These are phyloP conservation scores for Osmerus eperlanus DNA, from an alignment of 2,113 vertebrate genomes.

Conservation along the genomic window DNA sequence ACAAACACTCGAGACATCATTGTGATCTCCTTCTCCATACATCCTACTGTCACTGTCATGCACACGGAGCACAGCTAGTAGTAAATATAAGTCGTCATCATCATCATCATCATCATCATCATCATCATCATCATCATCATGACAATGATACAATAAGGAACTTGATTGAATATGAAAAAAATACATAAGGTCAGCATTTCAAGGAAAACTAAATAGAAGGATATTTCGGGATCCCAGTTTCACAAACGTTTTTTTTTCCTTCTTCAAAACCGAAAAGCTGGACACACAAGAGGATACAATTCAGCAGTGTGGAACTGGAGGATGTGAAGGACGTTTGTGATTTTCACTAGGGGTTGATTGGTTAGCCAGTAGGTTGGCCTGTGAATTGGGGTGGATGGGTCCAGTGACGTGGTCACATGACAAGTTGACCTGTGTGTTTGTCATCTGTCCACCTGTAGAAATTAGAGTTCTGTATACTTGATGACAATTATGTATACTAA, in stretches of 20 bases:
- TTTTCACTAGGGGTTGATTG: slow-evolving; percentile 20
- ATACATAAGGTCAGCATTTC: slow-evolving; percentile 75
- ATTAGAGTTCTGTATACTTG: too few relatives aligned
- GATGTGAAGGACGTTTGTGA: slow-evolving; percentile 55
- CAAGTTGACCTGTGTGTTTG: slow-evolving; percentile 54
- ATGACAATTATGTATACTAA: too few relatives aligned
- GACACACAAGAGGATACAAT: slow-evolving; percentile 64
- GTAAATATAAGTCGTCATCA: slow-evolving; percentile 67
- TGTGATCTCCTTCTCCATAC: slow-evolving; percentile 46
- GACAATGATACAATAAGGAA: slow-evolving; percentile 56
- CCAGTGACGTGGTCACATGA: slow-evolving; percentile 39
- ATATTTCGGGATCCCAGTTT: slow-evolving; percentile 64
- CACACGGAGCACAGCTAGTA: slow-evolving; percentile 71
- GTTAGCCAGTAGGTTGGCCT: not conserved
- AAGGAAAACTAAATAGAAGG: slow-evolving; percentile 54
- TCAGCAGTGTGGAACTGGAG: slow-evolving; percentile 66
- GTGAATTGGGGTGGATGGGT: not conserved
- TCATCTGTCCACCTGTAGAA: not conserved
- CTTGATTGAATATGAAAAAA: slow-evolving; percentile 66
- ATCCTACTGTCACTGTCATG: slow-evolving; percentile 61
- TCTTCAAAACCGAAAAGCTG: slow-evolving; percentile 50
- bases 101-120: slow-evolving; percentile 60
- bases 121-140: slow-evolving; percentile 33
- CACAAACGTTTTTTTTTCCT: slow-evolving; percentile 54
- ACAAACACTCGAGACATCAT: slow-evolving; percentile 60